Evolutionary conservation across 92 coral and sea anemone genomes (phyloP).

Genomic region (Paragorgia papillata): DNA sequence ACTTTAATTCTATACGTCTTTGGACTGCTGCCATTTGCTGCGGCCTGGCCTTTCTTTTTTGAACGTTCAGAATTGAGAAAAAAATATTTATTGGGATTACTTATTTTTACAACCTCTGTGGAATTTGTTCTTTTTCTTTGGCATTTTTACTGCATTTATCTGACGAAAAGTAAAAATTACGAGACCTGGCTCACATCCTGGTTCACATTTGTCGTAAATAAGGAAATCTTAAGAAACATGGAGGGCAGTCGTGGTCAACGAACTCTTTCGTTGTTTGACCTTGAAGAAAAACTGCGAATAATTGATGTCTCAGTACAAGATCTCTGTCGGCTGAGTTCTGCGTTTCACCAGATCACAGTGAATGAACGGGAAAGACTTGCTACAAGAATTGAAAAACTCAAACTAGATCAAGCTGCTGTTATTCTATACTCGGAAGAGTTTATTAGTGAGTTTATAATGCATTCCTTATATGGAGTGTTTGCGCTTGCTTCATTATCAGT

Average conservation of each 20-base stretch:
- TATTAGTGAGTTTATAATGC: slow-evolving; percentile 3
- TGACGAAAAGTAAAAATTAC: slow-evolving; percentile 5
- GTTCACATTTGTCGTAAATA: slow-evolving; percentile 38
- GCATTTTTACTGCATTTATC: slow-evolving; percentile 29
- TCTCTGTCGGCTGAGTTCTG: slow-evolving; percentile 34
- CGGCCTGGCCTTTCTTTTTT: slow-evolving; percentile 31
- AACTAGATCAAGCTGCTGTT: slow-evolving; percentile 22
- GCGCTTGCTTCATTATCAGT: slow-evolving; percentile 22
- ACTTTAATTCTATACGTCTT: neutral
- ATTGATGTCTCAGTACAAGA: slow-evolving; percentile 35
- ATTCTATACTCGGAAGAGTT: slow-evolving; percentile 32
- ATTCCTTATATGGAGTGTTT: slow-evolving; percentile 16
- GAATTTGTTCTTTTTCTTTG: slow-evolving; percentile 17
- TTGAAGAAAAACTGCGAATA: slow-evolving; percentile 12
- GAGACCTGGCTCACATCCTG: slow-evolving; percentile 29
- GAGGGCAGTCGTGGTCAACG: neutral
- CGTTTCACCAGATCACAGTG: slow-evolving; percentile 13
- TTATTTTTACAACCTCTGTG: slow-evolving; percentile 21
- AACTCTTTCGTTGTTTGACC: slow-evolving; percentile 17
- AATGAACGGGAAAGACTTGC: slow-evolving; percentile 37
- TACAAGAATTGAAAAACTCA: slow-evolving; percentile 2
- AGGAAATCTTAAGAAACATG: slow-evolving; percentile 1
- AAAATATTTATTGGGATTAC: neutral
- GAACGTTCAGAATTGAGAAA: neutral
- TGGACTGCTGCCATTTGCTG: slow-evolving; percentile 24